Evolutionary conservation across 1,140 invertebrate genomes (phyloP).

Genomic region (Drosophila kikkawai): DNA sequence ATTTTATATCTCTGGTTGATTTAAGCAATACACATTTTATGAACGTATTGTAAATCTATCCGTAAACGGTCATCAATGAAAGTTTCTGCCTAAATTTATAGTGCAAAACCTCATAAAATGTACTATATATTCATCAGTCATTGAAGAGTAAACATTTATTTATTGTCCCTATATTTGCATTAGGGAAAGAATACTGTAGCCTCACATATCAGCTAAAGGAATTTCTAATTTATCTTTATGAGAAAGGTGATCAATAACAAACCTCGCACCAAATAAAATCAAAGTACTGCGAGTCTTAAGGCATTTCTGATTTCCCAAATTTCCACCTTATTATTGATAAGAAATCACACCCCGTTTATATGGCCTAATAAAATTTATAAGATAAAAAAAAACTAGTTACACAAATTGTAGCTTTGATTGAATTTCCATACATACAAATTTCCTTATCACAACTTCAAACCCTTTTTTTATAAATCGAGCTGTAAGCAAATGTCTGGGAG

Average conservation of each 20-base stretch:
- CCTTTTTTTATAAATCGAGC: not conserved
- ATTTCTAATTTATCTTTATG: constrained; percentile 22
- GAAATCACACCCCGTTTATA: constrained; percentile 13
- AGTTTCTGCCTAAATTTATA: not conserved
- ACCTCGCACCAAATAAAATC: not conserved
- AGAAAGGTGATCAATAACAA: constrained; percentile 27
- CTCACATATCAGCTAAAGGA: not conserved
- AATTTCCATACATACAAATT: constrained; percentile 17
- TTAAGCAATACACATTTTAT: not conserved
- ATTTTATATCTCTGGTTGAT: not conserved
- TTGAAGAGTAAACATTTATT: not conserved
- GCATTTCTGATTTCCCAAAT: constrained; percentile 15
- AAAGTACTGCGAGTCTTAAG: constrained; percentile 1
- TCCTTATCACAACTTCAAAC: constrained; percentile 10
- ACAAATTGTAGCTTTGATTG: constrained; percentile 20
- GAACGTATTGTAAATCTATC: not conserved
- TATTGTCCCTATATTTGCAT: not conserved
- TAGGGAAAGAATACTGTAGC: not conserved
- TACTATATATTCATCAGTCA: not conserved
- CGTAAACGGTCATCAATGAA: not conserved
- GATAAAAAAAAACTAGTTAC: constrained; percentile 22
- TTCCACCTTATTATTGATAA: constrained; percentile 23
- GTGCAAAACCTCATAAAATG: not conserved
- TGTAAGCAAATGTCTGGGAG: constrained; percentile 30
- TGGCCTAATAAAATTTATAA: constrained; percentile 20